phyloP scores from a whole-genome alignment of 1,140 invertebrate species.

The Leucophenga varia region DNA sequence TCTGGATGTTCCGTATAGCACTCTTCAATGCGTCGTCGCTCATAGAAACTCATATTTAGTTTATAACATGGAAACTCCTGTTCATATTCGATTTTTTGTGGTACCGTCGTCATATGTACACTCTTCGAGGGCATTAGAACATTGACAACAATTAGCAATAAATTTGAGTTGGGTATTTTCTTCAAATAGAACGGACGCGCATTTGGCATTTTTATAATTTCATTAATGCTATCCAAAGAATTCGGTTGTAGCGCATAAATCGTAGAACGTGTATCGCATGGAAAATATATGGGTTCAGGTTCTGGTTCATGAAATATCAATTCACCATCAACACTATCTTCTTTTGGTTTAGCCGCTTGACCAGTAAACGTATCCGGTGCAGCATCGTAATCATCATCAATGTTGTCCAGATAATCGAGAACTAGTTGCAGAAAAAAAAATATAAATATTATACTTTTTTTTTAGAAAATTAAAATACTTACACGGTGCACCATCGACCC shows the following conservation, averaged over 20 bases:
- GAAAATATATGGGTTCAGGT: constrained; percentile 53
- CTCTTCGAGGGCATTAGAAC: constrained; percentile 52
- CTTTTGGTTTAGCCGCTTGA: constrained; percentile 42
- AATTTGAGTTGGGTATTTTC: constrained; percentile 73
- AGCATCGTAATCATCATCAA: constrained; percentile 45
- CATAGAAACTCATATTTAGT: constrained; percentile 67
- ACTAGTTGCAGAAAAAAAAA: constrained; percentile 21
- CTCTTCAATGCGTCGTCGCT: constrained; percentile 66
- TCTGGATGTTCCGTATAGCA: constrained; percentile 74
- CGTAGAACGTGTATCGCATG: constrained; percentile 68
- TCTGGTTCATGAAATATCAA: constrained; percentile 40
- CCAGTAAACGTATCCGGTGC: constrained; percentile 39
- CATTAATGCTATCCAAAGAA: constrained; percentile 59
- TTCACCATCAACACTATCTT: constrained; percentile 55
- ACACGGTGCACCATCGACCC: constrained; percentile 54
- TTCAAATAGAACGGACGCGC: constrained; percentile 67
- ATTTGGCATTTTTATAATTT: constrained; percentile 44
- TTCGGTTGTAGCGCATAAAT: constrained; percentile 69
- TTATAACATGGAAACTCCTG: constrained; percentile 71
- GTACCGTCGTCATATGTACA: constrained; percentile 48
- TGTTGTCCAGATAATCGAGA: constrained; percentile 44
- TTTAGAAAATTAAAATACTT: constrained; percentile 15
- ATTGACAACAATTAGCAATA: constrained; percentile 71
- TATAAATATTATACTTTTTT: neutral
- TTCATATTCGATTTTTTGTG: constrained; percentile 55